Base-by-base conservation (phyloP, 1,140 invertebrate genomes). In the Adoxophyes honmai region DNA sequence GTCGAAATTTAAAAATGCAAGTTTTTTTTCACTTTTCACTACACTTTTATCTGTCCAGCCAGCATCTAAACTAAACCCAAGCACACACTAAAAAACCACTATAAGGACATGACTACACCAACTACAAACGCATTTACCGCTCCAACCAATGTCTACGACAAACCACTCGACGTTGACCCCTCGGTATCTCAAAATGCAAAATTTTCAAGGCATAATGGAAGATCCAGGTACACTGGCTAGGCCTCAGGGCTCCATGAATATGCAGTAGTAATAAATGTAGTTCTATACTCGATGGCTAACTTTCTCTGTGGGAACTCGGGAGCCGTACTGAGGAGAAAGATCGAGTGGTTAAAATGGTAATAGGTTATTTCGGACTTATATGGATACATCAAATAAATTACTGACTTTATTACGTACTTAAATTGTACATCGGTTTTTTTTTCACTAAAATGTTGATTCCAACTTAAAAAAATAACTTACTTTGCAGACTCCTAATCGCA, bases 211-310 rank as follows among this genome's bases (percentile, higher is more conserved):
- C 15, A 8, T 42, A 57, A 15, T 55, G 42, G 62, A 55, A 44
- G 60, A 58, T 72, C 57, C 57, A 57, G 51, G 62, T 56, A 60
- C 0, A 38, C 4, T 67, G 68, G 69, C 8, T 57, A 56, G 44
- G 70, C 70, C 66, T 36, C 16, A 39, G 65, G 74, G 58, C 62
- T 63, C 55, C 57, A 64, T 87, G 84, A 85, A 85, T 87, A 86
- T 86, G 81, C 79, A 87, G 71, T 62, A 60, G 60, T 72, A 81
- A 79, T 83, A 80, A 82, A 81, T 73, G 75, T 81, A 75, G 81
- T 78, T 82, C 79, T 73, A 76, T 73, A 66, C 71, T 55, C 60
- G 59, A 59, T 57, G 42, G 61, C 44, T 66, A 85, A 87, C 84
- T 87, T 87, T 85, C 81, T 76, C 77, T 59, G 53, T 34, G 55